Evolutionary conservation across 1,140 invertebrate species (phyloP), one percentile per base, ranked within the genome.

Genomic region (Himalopsyche phryganea): DNA sequence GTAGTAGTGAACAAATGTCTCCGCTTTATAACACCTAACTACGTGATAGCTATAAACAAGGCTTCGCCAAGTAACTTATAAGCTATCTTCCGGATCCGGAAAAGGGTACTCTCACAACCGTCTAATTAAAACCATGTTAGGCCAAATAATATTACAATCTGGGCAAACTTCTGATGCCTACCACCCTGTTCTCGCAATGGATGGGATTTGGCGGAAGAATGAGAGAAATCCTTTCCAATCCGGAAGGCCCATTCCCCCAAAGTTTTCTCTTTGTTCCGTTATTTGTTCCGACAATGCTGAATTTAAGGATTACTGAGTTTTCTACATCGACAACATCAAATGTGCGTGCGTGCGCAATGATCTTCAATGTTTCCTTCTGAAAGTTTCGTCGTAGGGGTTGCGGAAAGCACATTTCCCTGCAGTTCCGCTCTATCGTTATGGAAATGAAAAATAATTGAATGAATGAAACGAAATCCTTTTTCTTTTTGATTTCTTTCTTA

Each of bases 291-390:
- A 23, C 28, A 50, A 50, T 50, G 35, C 47, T 10, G 20, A 33
- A 50, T 28, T 28, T 13, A 50, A 33, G 47, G 47, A 50, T 50
- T 50, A 50, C 47, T 18, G 47, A 32, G 47, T 50, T 50, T 50
- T 33, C 20, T 50, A 33, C 35, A 50, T 33, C 28, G 47, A 23
- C 14, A 50, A 50, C 20, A 50, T 50, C 47, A 50, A 50, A 20
- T 33, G 47, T 32, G 47, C 47, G 47, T 32, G 17, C 23, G 18
- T 47, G 20, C 44, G 44, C 44, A 14, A 47, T 47, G 20, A 47
- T 14, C 40, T 18, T 18, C 4, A 18, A 18, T 13, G 13, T 13
- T 14, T 41, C 6, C 40, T 6, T 41, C 13, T 41, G 17, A 41
- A 14, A 41, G 40, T 18, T 18, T 13, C 3, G 3, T 5, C 13